phyloP scores from a whole-genome alignment of 2,888 invertebrate genomes.

The Ormia ochracea region DNA sequence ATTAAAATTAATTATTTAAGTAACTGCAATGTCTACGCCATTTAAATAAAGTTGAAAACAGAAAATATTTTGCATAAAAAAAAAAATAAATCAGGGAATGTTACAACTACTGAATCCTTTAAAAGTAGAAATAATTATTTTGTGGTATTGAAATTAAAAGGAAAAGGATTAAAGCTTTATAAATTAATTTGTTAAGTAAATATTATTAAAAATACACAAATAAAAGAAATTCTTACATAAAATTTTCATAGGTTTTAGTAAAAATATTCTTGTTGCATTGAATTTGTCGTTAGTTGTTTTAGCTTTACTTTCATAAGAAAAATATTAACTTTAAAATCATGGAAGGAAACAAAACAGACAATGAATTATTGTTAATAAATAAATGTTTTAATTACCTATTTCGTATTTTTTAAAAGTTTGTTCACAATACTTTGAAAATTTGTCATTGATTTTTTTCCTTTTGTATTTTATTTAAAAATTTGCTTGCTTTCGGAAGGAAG shows the following conservation, averaged over 20 bases:
- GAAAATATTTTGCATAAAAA: too few relatives aligned
- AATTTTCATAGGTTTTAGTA: slow-evolving; percentile 8
- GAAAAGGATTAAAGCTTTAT: background rate
- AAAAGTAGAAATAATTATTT: too few relatives aligned
- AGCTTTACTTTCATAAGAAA: background rate
- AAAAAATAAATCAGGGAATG: too few relatives aligned
- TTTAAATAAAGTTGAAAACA: too few relatives aligned
- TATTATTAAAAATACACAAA: background rate
- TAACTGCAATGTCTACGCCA: too few relatives aligned
- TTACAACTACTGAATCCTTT: too few relatives aligned
- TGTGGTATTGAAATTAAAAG: too few relatives aligned
- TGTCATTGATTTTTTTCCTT: slow-evolving; percentile 37
- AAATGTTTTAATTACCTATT: slow-evolving; percentile 56
- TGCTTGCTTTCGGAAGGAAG: background rate
- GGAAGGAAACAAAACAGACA: background rate
- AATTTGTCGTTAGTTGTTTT: slow-evolving; percentile 54
- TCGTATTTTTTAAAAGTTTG: slow-evolving; percentile 2
- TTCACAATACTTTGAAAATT: slow-evolving; percentile 12
- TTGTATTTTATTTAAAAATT: background rate
- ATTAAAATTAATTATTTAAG: too few relatives aligned
- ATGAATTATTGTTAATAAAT: slow-evolving; percentile 21
- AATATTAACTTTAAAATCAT: background rate
- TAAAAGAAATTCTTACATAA: background rate
- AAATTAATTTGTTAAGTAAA: background rate
- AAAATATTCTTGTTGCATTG: slow-evolving; percentile 66